phyloP scores from a whole-genome alignment of 1,140 invertebrate species.

The Trichonephila clavipes region DNA sequence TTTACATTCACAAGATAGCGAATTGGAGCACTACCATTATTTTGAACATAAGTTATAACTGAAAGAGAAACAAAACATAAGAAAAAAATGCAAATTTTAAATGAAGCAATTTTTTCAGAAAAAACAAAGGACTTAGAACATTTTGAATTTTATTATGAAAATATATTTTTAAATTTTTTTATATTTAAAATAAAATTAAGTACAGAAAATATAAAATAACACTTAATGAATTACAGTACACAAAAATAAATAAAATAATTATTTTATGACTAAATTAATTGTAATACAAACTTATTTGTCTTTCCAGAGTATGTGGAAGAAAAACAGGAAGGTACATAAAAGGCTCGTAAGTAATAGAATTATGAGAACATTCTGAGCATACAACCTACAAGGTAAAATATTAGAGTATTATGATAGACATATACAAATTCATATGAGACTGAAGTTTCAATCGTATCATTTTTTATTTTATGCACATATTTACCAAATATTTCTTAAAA shows the following conservation, averaged over 20 bases:
- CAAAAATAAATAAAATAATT: no score
- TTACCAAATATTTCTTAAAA: not conserved
- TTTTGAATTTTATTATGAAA: not conserved
- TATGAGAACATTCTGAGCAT: constrained; percentile 86
- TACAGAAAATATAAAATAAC: no score
- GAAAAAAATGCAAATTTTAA: not conserved
- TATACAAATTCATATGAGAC: not conserved
- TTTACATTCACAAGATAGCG: constrained; percentile 85
- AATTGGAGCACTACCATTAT: constrained; percentile 81
- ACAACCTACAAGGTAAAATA: constrained; percentile 83
- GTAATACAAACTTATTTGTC: constrained; percentile 83
- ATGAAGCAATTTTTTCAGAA: not conserved
- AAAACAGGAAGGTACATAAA: constrained; percentile 89
- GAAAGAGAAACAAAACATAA: constrained; percentile 48
- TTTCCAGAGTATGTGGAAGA: constrained; percentile 86
- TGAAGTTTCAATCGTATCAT: no score
- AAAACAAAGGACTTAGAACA: not conserved
- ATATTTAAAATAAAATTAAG: no score
- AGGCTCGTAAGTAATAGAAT: constrained; percentile 87
- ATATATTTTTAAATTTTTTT: not conserved
- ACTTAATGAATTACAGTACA: no score
- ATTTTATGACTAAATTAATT: no score
- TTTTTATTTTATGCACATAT: no score
- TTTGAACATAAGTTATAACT: constrained; percentile 85
- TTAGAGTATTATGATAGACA: not conserved